Conservation (phyloP, 2,113 vertebrate species). For the Seriola quinqueradiata region DNA sequence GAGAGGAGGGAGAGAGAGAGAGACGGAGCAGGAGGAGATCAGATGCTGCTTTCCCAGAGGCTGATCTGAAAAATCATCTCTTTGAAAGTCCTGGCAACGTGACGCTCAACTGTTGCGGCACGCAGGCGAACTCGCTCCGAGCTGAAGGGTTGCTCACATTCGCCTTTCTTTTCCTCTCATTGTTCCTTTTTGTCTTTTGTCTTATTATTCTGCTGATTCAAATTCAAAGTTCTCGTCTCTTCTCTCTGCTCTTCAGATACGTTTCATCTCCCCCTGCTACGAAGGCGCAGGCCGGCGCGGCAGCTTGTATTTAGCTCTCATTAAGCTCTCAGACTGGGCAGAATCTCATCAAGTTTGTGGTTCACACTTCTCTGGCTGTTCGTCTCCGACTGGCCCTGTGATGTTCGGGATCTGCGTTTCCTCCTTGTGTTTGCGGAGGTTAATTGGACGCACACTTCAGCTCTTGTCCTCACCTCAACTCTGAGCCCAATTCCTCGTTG, state of each 20-base stretch:
- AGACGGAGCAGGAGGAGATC: slow-evolving; percentile 19
- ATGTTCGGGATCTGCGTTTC: slow-evolving; percentile 25
- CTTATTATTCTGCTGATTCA: slow-evolving; percentile 14
- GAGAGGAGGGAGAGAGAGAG: not conserved
- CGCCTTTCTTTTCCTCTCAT: slow-evolving; percentile 7
- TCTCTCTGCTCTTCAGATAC: slow-evolving; percentile 27
- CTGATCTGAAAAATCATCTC: slow-evolving; percentile 21
- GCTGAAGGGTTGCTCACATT: slow-evolving; percentile 17
- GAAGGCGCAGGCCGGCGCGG: slow-evolving; percentile 6
- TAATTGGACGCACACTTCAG: slow-evolving; percentile 59
- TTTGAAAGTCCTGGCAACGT: slow-evolving; percentile 21
- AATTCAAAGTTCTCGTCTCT: slow-evolving; percentile 16
- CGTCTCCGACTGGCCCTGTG: slow-evolving; percentile 17
- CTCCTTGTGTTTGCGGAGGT: slow-evolving; percentile 19
- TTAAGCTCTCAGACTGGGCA: slow-evolving; percentile 48
- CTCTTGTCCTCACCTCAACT: slow-evolving; percentile 46
- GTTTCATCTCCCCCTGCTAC: slow-evolving; percentile 39
- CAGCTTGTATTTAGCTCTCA: slow-evolving; percentile 55
- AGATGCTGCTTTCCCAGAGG: slow-evolving; percentile 21
- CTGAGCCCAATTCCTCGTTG: not conserved
- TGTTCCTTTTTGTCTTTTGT: slow-evolving; percentile 18
- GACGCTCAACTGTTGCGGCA: slow-evolving; percentile 33
- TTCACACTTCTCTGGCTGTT: slow-evolving; percentile 19
- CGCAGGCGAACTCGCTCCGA: slow-evolving; percentile 10
- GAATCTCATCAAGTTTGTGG: slow-evolving; percentile 47